Evolutionary conservation across 1,140 invertebrate species (phyloP), one percentile per base, ranked within the genome.

Genomic region (Drosophila busckii): DNA sequence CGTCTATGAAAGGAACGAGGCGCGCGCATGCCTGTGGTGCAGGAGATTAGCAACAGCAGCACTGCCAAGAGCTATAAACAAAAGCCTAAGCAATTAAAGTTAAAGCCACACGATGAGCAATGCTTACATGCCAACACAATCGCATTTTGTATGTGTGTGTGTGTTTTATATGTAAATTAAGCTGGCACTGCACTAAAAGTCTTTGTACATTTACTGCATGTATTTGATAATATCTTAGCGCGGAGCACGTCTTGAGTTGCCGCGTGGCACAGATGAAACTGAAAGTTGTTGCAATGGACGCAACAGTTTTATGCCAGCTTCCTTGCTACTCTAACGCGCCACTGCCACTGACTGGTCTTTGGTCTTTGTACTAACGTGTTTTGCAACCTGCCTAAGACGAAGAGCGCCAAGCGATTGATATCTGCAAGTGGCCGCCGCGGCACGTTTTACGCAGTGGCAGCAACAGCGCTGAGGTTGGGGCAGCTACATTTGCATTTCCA

Each of bases 251-350:
- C 19, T 64, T 59, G 29, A 38, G 35, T 73, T 52, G 68, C 56
- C 42, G 62, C 70, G 84, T 71, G 62, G 84, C 75, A 64, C 53
- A 41, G 68, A 86, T 63, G 83, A 86, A 84, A 86, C 84, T 86
- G 84, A 86, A 86, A 86, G 84, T 86, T 78, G 75, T 50, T 48
- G 58, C 73, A 70, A 69, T 75, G 59, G 59, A 63, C 70, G 37
- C 78, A 84, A 82, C 63, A 63, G 78, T 86, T 86, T 86, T 86
- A 86, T 86, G 83, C 65, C 67, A 76, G 60, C 83, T 85, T 85
- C 83, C 83, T 85, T 64, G 45, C 42, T 56, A 31, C 22, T 41
- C 12, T 9, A 42, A 25, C 19, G n/a, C 10, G 44, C 42, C 35
- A 29, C 29, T 49, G 19, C 6, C 6, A 34, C 34, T 41, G 34